Conservation (phyloP, 2,888 invertebrate genomes). For the Cynaeus angustus region DNA sequence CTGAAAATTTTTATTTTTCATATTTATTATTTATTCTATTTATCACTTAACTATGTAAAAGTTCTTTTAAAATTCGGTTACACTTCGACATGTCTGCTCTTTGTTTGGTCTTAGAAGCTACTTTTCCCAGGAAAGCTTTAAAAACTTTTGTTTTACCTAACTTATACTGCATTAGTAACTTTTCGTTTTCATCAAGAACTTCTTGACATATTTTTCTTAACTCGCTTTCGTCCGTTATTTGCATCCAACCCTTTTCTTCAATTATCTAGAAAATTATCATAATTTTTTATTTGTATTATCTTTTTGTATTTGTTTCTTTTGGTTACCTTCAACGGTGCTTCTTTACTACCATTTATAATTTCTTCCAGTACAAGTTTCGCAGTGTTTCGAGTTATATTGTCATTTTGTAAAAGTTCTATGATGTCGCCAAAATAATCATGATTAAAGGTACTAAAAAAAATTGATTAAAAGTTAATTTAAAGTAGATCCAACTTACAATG, state of each 20-base stretch:
- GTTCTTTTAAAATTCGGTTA: constrained; percentile 76
- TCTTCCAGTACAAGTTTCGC: constrained; percentile 74
- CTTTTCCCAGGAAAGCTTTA: constrained; percentile 77
- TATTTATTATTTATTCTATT: too few relatives aligned
- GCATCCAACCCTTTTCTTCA: constrained; percentile 77
- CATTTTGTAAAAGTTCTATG: constrained; percentile 76
- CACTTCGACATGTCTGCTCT: constrained; percentile 81
- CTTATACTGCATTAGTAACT: constrained; percentile 79
- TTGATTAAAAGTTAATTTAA: too few relatives aligned
- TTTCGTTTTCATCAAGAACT: constrained; percentile 78
- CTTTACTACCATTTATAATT: constrained; percentile 69
- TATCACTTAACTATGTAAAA: constrained; percentile 71
- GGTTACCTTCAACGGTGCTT: constrained; percentile 63
- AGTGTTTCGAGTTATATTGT: constrained; percentile 77
- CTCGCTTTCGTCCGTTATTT: constrained; percentile 77
- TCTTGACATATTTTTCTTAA: constrained; percentile 77
- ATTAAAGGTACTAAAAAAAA: constrained; percentile 58
- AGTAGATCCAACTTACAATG: constrained; percentile 74
- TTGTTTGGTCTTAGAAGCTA: constrained; percentile 76
- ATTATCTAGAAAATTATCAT: constrained; percentile 73
- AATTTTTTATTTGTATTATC: constrained; percentile 1
- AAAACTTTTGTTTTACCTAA: constrained; percentile 82
- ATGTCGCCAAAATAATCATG: constrained; percentile 76
- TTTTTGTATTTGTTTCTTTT: too few relatives aligned
- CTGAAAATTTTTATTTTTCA: constrained; percentile 2